Evolutionary conservation across 2,797 vertebrate species (phyloP), one percentile per base, ranked within the genome.

Genomic region (Phataginus tetradactyla): DNA sequence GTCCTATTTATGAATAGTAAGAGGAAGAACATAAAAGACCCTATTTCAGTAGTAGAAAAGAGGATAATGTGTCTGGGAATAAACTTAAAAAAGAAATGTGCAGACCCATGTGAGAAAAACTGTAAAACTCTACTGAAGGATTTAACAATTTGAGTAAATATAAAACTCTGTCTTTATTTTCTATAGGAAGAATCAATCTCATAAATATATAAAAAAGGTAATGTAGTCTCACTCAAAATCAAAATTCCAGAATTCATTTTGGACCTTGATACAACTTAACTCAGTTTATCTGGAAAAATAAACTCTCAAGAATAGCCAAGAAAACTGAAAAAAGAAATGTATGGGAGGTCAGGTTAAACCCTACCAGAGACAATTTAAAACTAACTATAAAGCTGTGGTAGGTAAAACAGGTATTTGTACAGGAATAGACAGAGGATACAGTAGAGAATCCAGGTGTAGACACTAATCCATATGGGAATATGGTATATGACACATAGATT

Each of bases 201-300:
- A 14, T 88, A 85, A 63, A 39, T 68, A 63, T 25, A 83, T 74
- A 69, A 88, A 91, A 91, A 96, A 63, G 29, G 25, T 74, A 87
- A 66, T 37, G 20, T 21, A 74, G 59, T 86, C 27, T 81, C 75
- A 45, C 27, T 91, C 51, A 74, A 37, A 85, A 83, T 87, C 29
- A 61, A 53, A 45, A 45, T 45, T 45, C 42, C 64, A 69, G 39
- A 85, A 29, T 92, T 95, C 32, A 77, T 42, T 83, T 93, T 78
- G 68, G n/a, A 78, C 49, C n/a, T 88, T 34, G 21, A 45, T 64
- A 69, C 13, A 61, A 23, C 27, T 81, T 91, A 69, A 64, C 25
- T 71, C 27, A 59, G 12, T 59, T 68, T 93, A 71, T 83, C 68
- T 68, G 10, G 91, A 75, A 84, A 78, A 93, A 64, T 42, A 90